Percentiles rank a stretch among this genome's conserved stretches.
Evolutionary conservation across 2,888 invertebrate species (phyloP).

Genomic region (Dioctria rufipes): DNA sequence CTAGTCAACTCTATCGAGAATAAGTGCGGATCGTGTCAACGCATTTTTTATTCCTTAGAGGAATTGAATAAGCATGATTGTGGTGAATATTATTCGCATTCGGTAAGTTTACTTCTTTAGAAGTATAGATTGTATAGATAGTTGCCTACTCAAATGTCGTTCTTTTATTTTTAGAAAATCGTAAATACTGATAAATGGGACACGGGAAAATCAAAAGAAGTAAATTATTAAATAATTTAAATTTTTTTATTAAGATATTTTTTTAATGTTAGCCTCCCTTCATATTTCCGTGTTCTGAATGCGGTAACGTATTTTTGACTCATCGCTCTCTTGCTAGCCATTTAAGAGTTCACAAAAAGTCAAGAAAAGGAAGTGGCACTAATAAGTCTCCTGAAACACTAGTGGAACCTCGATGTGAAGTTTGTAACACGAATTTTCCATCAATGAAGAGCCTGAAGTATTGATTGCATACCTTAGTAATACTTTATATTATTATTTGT

Average conservation of each 20-base stretch:
- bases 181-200: neutral
- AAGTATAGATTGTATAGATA: conserved; percentile 44
- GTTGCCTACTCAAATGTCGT: neutral
- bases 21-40: conserved; percentile 67
- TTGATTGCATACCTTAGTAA: conserved; percentile 1
- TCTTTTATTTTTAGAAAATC: neutral
- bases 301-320: conserved; percentile 73
- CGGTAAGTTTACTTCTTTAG: conserved; percentile 11
- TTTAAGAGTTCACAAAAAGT: conserved; percentile 74
- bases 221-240: neutral
- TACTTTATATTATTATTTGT: neutral
- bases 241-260: conserved; percentile 4
- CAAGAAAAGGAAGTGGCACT: conserved; percentile 18
- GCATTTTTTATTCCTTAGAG: conserved; percentile 65
- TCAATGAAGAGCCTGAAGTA: conserved; percentile 75
- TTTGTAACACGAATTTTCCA: conserved; percentile 80
- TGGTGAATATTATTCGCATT: neutral
- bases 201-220: neutral
- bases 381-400: conserved; percentile 18
- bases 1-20: conserved; percentile 67
- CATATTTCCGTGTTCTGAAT: conserved; percentile 71
- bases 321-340: conserved; percentile 76
- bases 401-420: conserved; percentile 71
- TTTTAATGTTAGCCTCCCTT: neutral
- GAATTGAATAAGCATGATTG: conserved; percentile 32